These are phyloP conservation scores for Thinocorus orbignyianus DNA, from an alignment of 2,113 vertebrate species.

Conservation along the genomic window DNA sequence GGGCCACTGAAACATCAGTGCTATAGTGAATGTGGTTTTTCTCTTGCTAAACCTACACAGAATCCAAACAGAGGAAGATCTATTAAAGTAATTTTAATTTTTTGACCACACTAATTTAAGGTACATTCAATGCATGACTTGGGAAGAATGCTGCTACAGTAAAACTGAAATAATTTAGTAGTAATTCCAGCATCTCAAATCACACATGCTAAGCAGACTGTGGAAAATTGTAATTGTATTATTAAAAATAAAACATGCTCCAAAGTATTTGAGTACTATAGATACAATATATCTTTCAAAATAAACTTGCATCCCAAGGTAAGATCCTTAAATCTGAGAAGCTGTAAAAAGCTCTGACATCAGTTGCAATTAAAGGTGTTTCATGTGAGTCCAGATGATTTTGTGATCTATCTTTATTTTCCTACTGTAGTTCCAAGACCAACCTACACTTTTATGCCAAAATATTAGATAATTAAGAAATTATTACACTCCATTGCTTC, in stretches of 20 bases:
- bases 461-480: constrained; percentile 33
- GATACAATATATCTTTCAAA: constrained; percentile 7
- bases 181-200: constrained; percentile 6
- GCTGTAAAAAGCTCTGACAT: neutral
- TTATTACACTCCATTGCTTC: neutral
- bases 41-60: neutral
- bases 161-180: constrained; percentile 12
- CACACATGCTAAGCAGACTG: neutral
- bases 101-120: neutral
- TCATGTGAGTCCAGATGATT: neutral
- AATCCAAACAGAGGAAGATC: neutral
- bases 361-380: neutral
- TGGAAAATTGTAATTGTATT: constrained; percentile 33
- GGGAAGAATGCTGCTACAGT: neutral
- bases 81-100: neutral
- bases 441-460: neutral
- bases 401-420: constrained; percentile 29
- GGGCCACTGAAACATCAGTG: neutral
- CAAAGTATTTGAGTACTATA: neutral
- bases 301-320: neutral
- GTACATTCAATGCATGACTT: neutral
- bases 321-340: neutral
- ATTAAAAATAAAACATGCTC: constrained; percentile 22
- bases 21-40: neutral
- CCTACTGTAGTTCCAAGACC: neutral